Conservation (phyloP, 2,113 vertebrate genomes). For the Redunca redunca region DNA sequence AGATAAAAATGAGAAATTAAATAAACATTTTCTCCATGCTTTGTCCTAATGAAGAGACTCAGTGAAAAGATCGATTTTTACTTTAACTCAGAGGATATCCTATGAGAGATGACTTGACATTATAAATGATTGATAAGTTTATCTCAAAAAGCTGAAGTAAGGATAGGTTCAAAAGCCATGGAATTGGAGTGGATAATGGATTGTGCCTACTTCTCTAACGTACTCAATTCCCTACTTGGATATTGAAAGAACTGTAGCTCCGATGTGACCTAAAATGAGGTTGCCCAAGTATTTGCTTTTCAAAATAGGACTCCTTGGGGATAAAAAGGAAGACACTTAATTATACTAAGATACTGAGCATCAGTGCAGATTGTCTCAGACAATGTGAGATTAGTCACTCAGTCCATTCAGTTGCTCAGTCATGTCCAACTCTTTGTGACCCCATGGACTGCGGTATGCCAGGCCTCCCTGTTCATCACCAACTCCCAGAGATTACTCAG, state of each 20-base stretch:
- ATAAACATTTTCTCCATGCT: not conserved
- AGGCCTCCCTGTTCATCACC: not conserved
- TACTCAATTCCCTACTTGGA: not conserved
- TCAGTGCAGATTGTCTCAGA: not conserved
- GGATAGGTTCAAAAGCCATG: not conserved
- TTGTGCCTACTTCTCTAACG: not conserved
- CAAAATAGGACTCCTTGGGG: not conserved
- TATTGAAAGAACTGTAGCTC: not conserved
- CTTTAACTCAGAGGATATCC: not conserved
- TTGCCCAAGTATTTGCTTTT: not conserved
- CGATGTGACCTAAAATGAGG: not conserved
- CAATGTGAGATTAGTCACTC: not conserved
- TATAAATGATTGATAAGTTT: not conserved
- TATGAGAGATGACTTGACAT: not conserved
- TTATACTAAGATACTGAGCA: not conserved
- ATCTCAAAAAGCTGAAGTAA: slow-evolving; percentile 29
- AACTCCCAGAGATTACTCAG: not conserved
- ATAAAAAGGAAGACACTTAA: not conserved
- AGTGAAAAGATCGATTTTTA: not conserved
- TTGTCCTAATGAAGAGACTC: not conserved
- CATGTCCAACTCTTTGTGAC: not conserved
- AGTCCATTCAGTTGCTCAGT: not conserved
- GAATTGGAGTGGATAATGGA: not conserved
- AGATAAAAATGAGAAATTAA: not conserved
- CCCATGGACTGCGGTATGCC: not conserved